Percentiles rank a stretch among this genome's conserved stretches.
Evolutionary conservation across 2,113 vertebrate species (phyloP).

Genomic region (Trochalopteron elliotii): DNA sequence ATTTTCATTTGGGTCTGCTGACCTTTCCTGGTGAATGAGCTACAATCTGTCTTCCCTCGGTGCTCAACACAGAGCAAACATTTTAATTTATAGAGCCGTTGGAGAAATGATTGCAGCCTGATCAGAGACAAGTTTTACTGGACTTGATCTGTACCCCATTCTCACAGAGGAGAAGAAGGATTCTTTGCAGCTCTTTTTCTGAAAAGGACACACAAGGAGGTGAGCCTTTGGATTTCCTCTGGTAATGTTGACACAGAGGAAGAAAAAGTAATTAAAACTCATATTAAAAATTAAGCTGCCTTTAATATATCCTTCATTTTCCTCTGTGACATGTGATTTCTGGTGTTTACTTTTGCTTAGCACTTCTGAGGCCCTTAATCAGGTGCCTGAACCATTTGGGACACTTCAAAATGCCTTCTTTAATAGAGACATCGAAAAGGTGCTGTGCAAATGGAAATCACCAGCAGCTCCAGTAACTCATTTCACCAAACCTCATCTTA

Average conservation of each 20-base stretch:
- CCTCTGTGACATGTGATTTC: slow-evolving; percentile 47
- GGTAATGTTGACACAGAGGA: background rate
- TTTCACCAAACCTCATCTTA: background rate
- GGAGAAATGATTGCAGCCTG: background rate
- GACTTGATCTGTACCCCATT: background rate
- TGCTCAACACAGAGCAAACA: slow-evolving; percentile 10
- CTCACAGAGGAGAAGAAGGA: background rate
- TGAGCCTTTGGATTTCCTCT: background rate
- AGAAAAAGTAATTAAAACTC: slow-evolving; percentile 60
- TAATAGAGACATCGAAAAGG: background rate
- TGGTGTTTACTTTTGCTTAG: slow-evolving; percentile 66
- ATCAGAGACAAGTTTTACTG: background rate
- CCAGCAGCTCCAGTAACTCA: background rate
- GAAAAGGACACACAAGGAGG: background rate
- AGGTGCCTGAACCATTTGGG: slow-evolving; percentile 24
- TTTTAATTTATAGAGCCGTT: slow-evolving; percentile 36
- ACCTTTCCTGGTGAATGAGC: slow-evolving; percentile 2
- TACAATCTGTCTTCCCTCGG: background rate
- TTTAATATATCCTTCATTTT: slow-evolving; percentile 54
- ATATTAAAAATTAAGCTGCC: slow-evolving; percentile 62
- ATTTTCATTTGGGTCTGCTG: slow-evolving; percentile 37
- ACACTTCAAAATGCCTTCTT: background rate
- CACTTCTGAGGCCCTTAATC: slow-evolving; percentile 44
- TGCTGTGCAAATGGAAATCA: slow-evolving; percentile 5
- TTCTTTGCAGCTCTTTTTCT: background rate